These are phyloP conservation scores for Antechinus flavipes DNA, from an alignment of 2,113 vertebrate genomes.

Conservation along the genomic window DNA sequence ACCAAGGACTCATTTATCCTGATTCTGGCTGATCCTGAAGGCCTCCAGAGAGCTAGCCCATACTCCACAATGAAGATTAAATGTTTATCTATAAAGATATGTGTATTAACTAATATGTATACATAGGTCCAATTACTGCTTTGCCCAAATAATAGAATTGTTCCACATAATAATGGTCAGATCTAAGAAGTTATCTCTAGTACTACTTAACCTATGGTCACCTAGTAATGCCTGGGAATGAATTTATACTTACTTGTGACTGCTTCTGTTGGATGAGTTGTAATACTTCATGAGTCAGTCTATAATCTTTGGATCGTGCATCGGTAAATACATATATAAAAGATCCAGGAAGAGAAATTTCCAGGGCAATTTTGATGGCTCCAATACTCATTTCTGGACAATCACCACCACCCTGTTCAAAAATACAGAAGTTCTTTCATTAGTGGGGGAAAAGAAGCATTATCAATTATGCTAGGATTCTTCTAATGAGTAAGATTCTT, in stretches of 20 bases:
- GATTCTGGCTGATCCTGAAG: no score
- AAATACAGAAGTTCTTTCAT: constrained; percentile 60
- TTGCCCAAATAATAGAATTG: neutral
- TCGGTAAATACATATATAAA: constrained; percentile 99
- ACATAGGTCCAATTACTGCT: neutral
- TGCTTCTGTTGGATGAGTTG: constrained; percentile 99
- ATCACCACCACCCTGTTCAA: constrained; percentile 95
- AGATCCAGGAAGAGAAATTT: constrained; percentile 97
- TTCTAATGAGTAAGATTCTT: neutral
- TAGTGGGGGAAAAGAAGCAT: neutral
- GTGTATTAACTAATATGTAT: neutral
- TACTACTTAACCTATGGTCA: neutral
- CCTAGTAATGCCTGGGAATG: accelerated
- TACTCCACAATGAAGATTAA: neutral
- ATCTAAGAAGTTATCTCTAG: neutral
- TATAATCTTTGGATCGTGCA: constrained; percentile 97
- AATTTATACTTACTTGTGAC: constrained; percentile 89
- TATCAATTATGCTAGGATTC: neutral
- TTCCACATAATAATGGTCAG: neutral
- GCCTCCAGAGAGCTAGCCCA: no score
- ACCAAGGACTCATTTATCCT: no score
- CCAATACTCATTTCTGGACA: constrained; percentile 99
- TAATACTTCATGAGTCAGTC: constrained; percentile 93
- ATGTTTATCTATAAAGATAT: neutral
- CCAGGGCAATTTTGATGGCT: constrained; percentile 98